A percentile compares a stretch with the other conserved stretches of the same genome.
These are phyloP conservation scores for Cydia strobilella DNA, from an alignment of 1,140 invertebrate genomes.

Conservation along the genomic window DNA sequence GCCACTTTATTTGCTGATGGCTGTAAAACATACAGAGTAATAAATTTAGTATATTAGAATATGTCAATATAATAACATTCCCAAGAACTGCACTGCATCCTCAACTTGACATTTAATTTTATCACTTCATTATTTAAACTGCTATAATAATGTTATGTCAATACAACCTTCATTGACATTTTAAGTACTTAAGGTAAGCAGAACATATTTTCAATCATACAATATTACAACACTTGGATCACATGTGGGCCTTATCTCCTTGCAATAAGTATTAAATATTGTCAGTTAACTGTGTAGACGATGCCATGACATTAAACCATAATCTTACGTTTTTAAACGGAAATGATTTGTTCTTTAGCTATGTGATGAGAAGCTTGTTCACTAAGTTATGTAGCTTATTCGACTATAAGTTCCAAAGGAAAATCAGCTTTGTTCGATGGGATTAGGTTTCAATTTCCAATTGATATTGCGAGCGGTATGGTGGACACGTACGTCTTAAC, in stretches of 20 bases:
- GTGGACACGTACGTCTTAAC: too few species aligned
- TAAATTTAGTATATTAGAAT: too few species aligned
- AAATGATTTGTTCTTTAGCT: neutral
- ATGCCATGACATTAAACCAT: neutral
- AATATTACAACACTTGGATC: neutral
- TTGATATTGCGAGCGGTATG: too few species aligned
- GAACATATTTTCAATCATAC: neutral
- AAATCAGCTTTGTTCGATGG: too few species aligned
- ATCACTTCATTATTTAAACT: conserved; percentile 5
- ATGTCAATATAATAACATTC: neutral
- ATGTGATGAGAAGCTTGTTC: neutral
- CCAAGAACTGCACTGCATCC: neutral
- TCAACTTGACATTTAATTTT: neutral
- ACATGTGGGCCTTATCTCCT: too few species aligned
- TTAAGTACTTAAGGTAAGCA: neutral
- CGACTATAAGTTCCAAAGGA: neutral
- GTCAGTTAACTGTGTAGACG: neutral
- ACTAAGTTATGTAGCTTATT: neutral
- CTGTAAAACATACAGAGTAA: neutral
- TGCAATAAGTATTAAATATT: too few species aligned
- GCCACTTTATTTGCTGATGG: too few species aligned
- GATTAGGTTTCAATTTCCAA: too few species aligned
- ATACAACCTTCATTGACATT: neutral
- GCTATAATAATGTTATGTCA: conserved; percentile 11
- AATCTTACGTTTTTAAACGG: neutral